Percentiles rank a stretch among this genome's conserved stretches.
phyloP scores from a whole-genome alignment of 2,888 invertebrate genomes.

The Elegia similella region DNA sequence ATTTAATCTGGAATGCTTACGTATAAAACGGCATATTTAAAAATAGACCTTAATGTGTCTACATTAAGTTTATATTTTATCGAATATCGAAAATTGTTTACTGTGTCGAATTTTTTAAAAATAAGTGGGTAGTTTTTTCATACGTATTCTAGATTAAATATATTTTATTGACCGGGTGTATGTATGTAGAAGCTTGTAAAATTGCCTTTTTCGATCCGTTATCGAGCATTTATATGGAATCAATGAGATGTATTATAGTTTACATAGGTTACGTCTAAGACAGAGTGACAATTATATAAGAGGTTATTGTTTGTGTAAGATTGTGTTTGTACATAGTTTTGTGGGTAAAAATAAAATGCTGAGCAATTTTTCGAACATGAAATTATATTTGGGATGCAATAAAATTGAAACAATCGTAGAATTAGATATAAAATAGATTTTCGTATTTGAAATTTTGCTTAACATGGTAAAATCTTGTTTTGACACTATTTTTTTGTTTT shows the following conservation, averaged over 20 bases:
- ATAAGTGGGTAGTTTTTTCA: too few relatives aligned
- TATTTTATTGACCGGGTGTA: background rate
- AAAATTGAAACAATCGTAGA: background rate
- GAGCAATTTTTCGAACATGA: background rate
- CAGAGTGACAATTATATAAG: conserved; percentile 8
- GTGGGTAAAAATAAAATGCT: background rate
- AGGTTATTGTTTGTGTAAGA: conserved; percentile 11
- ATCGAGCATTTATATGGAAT: conserved; percentile 6
- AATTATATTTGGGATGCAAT: background rate
- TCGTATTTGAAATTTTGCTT: background rate
- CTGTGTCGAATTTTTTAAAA: too few relatives aligned
- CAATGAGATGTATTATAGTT: conserved; percentile 21
- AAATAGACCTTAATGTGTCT: too few relatives aligned
- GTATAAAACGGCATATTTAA: too few relatives aligned
- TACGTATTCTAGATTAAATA: too few relatives aligned
- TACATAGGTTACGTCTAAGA: conserved; percentile 20
- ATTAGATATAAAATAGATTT: background rate
- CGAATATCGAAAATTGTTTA: too few relatives aligned
- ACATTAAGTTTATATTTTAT: too few relatives aligned
- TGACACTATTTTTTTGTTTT: background rate
- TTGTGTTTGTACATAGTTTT: conserved; percentile 14
- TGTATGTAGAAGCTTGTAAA: conserved; percentile 5
- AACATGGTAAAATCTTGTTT: background rate
- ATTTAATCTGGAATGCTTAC: too few relatives aligned
- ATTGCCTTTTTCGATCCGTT: conserved; percentile 3